Evolutionary conservation across 2,113 vertebrate species (phyloP), one percentile per base, ranked within the genome.

Genomic region (Oncorhynchus mykiss): DNA sequence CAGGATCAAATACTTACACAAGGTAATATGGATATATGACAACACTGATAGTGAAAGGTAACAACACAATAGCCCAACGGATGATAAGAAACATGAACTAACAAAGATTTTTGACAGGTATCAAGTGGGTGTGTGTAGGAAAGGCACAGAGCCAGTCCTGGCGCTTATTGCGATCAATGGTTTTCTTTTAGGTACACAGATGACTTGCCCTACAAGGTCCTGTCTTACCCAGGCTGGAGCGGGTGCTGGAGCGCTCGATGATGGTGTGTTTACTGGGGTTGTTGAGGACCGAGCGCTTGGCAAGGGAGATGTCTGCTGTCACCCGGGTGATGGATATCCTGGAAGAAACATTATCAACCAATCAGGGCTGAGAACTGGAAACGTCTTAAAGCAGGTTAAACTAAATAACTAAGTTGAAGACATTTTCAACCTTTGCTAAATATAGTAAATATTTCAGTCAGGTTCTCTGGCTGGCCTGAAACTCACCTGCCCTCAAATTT

Each of bases 321-420:
- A 99, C 97, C 71, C 97, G 93, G 0, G 97, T 99, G 91, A 99
- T 99, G 85, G 97, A 98, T 93, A 99, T 99, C 92, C 97, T 99
- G 87, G 39, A 81, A 86, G 27, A 57, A 34, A 79, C 60, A 75
- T 57, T 14, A 67, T 14, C 24, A 48, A 75, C 24, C 60, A 16
- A 66, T 27, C 34, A 27, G n/a, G 2, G 13, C 29, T 39, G 54
- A 29, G 73, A 31, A 74, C 39, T 3, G 39, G 25, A 5, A 5
- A n/a, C 7, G 22, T 48, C 25, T 2, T 20, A n/a, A 71, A 67
- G 39, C 4, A 45, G 39, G 39, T 45, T 45, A 3, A 45, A 45
- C 39, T 3, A 45, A 45, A 45, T 12, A 45, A 45, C 9, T 45
- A 45, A 45, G 39, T 45, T 45, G 39, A 11, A 45, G 39, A 45